Percentiles rank a stretch among this genome's conserved stretches.
phyloP scores from a whole-genome alignment of 2,113 vertebrate genomes.

The Phyllostomus discolor region DNA sequence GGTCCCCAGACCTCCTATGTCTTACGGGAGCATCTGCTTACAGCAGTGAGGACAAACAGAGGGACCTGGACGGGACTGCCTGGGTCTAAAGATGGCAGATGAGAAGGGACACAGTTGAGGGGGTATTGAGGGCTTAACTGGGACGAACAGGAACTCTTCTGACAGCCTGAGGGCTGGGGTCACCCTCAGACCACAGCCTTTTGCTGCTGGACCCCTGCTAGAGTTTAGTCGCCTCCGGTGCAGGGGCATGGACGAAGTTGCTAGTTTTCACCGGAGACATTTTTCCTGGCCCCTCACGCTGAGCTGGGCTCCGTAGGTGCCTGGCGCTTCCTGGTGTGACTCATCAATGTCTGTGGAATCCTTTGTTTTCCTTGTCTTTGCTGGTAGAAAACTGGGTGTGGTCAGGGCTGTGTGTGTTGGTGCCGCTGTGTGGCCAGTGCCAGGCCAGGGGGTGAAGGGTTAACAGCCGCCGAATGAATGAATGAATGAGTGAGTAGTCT shows the following conservation, averaged over 20 bases:
- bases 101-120: not conserved
- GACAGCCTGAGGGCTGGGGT: not conserved
- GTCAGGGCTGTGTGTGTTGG: not conserved
- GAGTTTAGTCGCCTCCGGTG: not conserved
- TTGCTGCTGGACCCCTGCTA: not conserved
- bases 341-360: not conserved
- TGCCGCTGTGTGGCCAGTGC: not conserved
- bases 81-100: not conserved
- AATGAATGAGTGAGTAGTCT: not conserved
- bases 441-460: accelerated
- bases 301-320: not conserved
- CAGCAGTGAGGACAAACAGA: not conserved
- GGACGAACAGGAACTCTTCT: not conserved
- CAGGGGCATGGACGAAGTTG: not conserved
- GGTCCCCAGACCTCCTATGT: not conserved
- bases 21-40: not conserved
- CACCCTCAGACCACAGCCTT: too few relatives aligned
- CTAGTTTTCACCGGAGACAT: not conserved
- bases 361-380: not conserved
- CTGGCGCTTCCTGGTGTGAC: accelerated
- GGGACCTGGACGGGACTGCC: not conserved
- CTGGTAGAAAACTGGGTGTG: not conserved
- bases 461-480: not conserved
- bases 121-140: too few relatives aligned
- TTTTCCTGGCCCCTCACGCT: not conserved